Conservation (phyloP, 2,113 vertebrate species). For the Excalfactoria chinensis region DNA sequence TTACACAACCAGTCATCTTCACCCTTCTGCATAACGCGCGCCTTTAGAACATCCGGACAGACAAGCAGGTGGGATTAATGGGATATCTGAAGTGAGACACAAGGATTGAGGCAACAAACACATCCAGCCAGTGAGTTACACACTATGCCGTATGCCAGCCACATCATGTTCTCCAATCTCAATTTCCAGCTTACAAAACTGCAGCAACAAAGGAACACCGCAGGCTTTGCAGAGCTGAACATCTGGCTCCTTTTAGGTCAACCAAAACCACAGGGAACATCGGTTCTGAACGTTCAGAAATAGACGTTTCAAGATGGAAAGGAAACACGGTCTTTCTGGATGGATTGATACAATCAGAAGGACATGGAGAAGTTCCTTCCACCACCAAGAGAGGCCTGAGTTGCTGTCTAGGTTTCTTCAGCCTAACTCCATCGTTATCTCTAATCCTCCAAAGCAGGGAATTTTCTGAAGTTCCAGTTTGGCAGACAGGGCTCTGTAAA, state of each 20-base stretch:
- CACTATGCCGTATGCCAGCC: background rate
- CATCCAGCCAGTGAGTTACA: background rate
- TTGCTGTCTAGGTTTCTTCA: background rate
- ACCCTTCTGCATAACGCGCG: background rate
- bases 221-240: background rate
- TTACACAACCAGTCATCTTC: slow-evolving; percentile 7
- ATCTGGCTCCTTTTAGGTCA: slow-evolving; percentile 18
- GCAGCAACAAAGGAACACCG: background rate
- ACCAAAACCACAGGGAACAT: background rate
- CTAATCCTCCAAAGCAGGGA: slow-evolving; percentile 8
- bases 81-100: slow-evolving; percentile 40
- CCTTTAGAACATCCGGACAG: background rate
- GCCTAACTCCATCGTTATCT: background rate
- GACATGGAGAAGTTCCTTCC: slow-evolving; percentile 7
- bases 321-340: background rate
- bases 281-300: background rate
- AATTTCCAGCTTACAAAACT: background rate
- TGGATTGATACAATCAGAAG: background rate
- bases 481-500: slow-evolving; percentile 78
- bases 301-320: background rate
- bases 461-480: slow-evolving; percentile 71
- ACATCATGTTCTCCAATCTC: background rate
- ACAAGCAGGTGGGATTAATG: slow-evolving; percentile 34
- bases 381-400: slow-evolving; percentile 17
- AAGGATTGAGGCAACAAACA: slow-evolving; percentile 55